Percentiles rank a stretch among this genome's conserved stretches.
Conservation (phyloP, 2,888 invertebrate species). For the Hypercompe scribonia region DNA sequence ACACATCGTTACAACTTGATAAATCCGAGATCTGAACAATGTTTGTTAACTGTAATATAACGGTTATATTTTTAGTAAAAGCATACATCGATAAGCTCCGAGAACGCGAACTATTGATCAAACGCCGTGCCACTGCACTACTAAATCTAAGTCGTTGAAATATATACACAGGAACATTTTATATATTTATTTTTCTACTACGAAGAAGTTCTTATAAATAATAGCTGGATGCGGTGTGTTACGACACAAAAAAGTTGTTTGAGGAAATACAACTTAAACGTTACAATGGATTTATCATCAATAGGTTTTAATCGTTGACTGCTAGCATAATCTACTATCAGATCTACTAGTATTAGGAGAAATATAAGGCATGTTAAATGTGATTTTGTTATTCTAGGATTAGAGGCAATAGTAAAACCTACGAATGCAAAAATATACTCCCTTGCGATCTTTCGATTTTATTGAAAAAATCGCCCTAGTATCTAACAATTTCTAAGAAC, state of each 20-base stretch:
- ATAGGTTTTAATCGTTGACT: background rate
- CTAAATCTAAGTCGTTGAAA: slow-evolving; percentile 45
- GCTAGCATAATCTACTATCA: too few relatives aligned
- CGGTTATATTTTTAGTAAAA: slow-evolving; percentile 17
- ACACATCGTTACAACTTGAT: background rate
- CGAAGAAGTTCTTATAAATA: slow-evolving; percentile 2
- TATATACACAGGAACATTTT: slow-evolving; percentile 32
- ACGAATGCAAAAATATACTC: background rate
- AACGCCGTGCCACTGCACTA: slow-evolving; percentile 42
- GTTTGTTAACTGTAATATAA: background rate
- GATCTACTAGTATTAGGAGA: background rate
- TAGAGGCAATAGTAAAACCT: background rate
- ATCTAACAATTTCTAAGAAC: background rate
- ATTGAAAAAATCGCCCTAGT: background rate
- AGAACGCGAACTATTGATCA: slow-evolving; percentile 47
- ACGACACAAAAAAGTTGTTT: background rate
- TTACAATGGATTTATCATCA: background rate
- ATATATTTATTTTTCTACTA: slow-evolving; percentile 23
- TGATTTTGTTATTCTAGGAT: background rate
- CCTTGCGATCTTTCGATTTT: background rate
- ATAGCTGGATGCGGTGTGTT: background rate
- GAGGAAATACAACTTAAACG: background rate
- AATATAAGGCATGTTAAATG: background rate
- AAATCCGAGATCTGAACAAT: background rate
- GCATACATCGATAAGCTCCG: slow-evolving; percentile 20